Evolutionary conservation across 2,888 invertebrate species (phyloP).

Genomic region (Limnephilus lunatus): DNA sequence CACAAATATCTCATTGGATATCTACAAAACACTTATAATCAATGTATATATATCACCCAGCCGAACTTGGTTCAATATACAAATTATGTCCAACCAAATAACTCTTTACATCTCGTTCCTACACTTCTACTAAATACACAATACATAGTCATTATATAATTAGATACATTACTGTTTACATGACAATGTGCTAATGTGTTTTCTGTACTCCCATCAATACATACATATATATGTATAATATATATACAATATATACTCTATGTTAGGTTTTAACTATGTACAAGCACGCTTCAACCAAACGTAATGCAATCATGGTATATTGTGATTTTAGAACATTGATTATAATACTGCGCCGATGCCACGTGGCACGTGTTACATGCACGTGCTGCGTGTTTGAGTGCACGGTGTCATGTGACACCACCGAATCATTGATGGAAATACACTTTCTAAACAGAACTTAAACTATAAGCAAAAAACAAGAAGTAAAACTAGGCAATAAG

Average conservation of each 20-base stretch:
- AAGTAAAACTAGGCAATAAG: constrained; percentile 42
- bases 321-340: background rate
- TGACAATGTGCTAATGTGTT: constrained; percentile 34
- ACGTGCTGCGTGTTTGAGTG: background rate
- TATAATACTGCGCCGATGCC: background rate
- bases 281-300: background rate
- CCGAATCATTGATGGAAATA: constrained; percentile 6
- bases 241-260: background rate
- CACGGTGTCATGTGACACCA: background rate
- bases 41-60: constrained; percentile 53
- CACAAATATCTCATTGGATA: constrained; percentile 55
- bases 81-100: constrained; percentile 55
- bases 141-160: background rate
- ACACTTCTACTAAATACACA: constrained; percentile 56
- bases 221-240: background rate
- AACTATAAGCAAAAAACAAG: constrained; percentile 35
- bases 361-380: background rate
- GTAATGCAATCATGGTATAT: background rate
- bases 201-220: background rate
- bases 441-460: background rate
- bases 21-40: constrained; percentile 57
- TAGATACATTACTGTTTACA: constrained; percentile 38
- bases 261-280: background rate
- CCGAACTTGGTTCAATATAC: constrained; percentile 46
- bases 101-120: constrained; percentile 50